A percentile compares a stretch with the other conserved stretches of the same genome.
Evolutionary conservation across 1,140 invertebrate genomes (phyloP).

Genomic region (Megalonaias nervosa): DNA sequence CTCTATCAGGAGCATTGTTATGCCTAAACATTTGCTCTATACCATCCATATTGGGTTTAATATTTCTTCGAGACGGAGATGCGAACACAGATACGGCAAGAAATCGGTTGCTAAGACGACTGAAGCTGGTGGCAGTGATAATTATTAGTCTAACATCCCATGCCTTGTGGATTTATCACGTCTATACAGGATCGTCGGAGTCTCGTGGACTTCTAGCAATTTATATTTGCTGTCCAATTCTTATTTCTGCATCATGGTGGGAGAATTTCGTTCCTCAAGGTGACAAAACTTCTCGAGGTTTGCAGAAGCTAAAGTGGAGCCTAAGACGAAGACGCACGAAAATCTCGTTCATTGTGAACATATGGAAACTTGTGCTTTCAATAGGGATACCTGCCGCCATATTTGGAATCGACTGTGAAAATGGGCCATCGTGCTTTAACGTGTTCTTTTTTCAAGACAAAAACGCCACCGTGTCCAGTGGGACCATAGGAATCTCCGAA

Average conservation of each 20-base stretch:
- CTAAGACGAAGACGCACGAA: constrained; percentile 52
- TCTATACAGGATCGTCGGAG: constrained; percentile 5
- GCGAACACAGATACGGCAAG: neutral
- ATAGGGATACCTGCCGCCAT: constrained; percentile 29
- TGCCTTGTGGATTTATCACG: constrained; percentile 30
- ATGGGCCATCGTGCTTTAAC: constrained; percentile 15
- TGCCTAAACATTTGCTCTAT: constrained; percentile 47
- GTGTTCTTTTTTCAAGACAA: constrained; percentile 13
- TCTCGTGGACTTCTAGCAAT: constrained; percentile 13
- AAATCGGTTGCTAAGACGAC: constrained; percentile 17
- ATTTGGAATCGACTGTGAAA: constrained; percentile 29
- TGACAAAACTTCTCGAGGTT: constrained; percentile 49
- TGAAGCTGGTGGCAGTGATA: constrained; percentile 11
- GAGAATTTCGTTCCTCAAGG: constrained; percentile 76
- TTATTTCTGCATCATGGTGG: constrained; percentile 62
- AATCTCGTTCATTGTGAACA: constrained; percentile 45
- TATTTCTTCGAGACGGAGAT: constrained; percentile 24
- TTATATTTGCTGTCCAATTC: constrained; percentile 48
- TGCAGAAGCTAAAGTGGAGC: constrained; percentile 48
- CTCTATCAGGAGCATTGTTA: constrained; percentile 42
- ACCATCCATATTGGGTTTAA: constrained; percentile 50
- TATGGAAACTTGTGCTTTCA: constrained; percentile 62
- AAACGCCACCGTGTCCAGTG: neutral
- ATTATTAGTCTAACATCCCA: constrained; percentile 11
- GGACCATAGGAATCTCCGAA: neutral